Evolutionary conservation across 2,888 invertebrate genomes (phyloP).

Genomic region (Dasypogon diadema): DNA sequence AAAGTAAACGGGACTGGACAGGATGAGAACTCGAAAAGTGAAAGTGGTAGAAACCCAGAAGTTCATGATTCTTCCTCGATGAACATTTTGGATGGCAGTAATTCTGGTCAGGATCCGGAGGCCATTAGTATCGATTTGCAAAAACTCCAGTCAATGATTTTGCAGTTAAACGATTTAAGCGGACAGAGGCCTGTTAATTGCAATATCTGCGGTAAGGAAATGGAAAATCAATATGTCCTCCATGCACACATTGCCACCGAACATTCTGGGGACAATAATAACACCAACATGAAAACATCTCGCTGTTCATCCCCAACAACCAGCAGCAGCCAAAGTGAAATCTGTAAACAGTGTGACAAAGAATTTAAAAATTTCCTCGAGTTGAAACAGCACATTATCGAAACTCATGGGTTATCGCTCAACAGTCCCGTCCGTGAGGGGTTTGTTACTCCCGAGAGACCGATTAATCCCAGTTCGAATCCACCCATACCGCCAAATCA

Average conservation of each 20-base stretch:
- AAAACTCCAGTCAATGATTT: slow-evolving; percentile 90
- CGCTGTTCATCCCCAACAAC: slow-evolving; percentile 56
- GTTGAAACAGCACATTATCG: slow-evolving; percentile 78
- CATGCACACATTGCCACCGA: slow-evolving; percentile 69
- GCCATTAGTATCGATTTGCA: slow-evolving; percentile 87
- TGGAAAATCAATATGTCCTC: slow-evolving; percentile 79
- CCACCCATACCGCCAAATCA: slow-evolving; percentile 58
- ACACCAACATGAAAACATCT: slow-evolving; percentile 51
- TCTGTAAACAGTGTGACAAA: slow-evolving; percentile 68
- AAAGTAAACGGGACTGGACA: slow-evolving; percentile 15
- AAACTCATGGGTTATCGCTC: slow-evolving; percentile 72
- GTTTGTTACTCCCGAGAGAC: slow-evolving; percentile 70
- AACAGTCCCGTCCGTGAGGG: slow-evolving; percentile 68
- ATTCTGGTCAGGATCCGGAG: slow-evolving; percentile 66
- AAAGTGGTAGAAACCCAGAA: slow-evolving; percentile 16
- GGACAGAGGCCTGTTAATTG: slow-evolving; percentile 73
- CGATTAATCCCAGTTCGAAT: slow-evolving; percentile 60
- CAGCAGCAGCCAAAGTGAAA: slow-evolving; percentile 56
- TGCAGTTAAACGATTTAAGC: slow-evolving; percentile 86
- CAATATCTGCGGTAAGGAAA: slow-evolving; percentile 78
- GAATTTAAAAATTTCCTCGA: slow-evolving; percentile 77
- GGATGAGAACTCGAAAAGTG: slow-evolving; percentile 7
- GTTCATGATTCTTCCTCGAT: slow-evolving; percentile 43
- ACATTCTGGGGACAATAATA: slow-evolving; percentile 61
- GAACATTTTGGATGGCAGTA: slow-evolving; percentile 17